phyloP scores from a whole-genome alignment of 2,797 vertebrate species.

The Sphenopsis melanotis region DNA sequence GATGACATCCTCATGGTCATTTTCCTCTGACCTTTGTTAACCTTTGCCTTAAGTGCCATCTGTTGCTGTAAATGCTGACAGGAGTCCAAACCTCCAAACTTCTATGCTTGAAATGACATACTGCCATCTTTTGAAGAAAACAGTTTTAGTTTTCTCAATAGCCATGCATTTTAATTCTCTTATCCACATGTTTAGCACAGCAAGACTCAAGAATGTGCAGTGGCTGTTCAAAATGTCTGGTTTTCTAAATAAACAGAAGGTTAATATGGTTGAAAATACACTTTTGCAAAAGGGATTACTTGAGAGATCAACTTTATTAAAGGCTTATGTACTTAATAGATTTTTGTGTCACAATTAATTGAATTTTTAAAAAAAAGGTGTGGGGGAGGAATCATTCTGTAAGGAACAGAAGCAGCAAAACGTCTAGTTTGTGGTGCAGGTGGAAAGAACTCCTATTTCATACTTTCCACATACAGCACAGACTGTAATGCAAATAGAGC shows the following conservation, averaged over 20 bases:
- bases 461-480: slow-evolving; percentile 3
- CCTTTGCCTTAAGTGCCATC: neutral
- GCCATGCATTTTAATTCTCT: neutral
- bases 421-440: neutral
- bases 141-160: neutral
- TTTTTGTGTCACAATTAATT: neutral
- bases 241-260: neutral
- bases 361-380: neutral
- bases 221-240: neutral
- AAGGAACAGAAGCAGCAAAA: neutral
- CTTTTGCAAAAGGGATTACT: neutral
- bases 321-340: neutral
- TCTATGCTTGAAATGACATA: neutral
- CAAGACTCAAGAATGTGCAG: neutral
- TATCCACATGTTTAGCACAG: neutral
- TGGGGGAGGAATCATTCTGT: fast-evolving
- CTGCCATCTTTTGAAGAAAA: neutral
- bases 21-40: neutral
- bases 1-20: neutral
- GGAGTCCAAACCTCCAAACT: neutral
- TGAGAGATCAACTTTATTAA: neutral
- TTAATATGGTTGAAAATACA: neutral
- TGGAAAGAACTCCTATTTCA: slow-evolving; percentile 18
- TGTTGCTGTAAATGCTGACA: neutral
- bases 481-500: neutral